phyloP scores from a whole-genome alignment of 23 tunicate species.

The Ascidia mentula region DNA sequence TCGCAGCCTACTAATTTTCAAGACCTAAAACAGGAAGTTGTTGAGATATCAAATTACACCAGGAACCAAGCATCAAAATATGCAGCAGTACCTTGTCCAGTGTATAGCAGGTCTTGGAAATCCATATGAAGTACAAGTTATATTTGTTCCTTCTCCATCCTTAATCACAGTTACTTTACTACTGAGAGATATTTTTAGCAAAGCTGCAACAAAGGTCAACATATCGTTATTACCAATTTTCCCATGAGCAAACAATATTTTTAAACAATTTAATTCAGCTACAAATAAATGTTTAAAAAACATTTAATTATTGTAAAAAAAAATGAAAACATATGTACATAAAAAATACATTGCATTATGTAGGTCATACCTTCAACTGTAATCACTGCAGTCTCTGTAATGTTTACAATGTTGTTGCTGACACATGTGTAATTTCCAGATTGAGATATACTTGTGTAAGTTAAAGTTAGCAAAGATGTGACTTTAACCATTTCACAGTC shows the following conservation, averaged over 20 bases:
- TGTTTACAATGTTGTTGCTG: not conserved
- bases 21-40: too few relatives aligned
- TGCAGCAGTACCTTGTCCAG: not conserved
- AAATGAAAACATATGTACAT: not conserved
- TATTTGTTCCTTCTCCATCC: not conserved
- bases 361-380: not conserved
- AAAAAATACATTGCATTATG: not conserved
- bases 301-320: too few relatives aligned
- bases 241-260: too few relatives aligned
- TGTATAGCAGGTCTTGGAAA: not conserved
- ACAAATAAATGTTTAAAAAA: not conserved
- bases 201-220: too few relatives aligned
- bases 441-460: not conserved
- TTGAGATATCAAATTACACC: too few relatives aligned
- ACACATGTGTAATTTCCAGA: not conserved
- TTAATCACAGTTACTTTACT: not conserved
- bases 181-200: not conserved
- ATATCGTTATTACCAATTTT: too few relatives aligned
- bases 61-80: too few relatives aligned
- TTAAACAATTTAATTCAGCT: not conserved
- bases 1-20: too few relatives aligned
- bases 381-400: not conserved
- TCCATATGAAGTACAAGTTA: not conserved
- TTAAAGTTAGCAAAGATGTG: not conserved
- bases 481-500: not conserved